A percentile compares a stretch with the other conserved stretches of the same genome.
Evolutionary conservation across 2,113 vertebrate genomes (phyloP).

Genomic region (Rattus rattus): DNA sequence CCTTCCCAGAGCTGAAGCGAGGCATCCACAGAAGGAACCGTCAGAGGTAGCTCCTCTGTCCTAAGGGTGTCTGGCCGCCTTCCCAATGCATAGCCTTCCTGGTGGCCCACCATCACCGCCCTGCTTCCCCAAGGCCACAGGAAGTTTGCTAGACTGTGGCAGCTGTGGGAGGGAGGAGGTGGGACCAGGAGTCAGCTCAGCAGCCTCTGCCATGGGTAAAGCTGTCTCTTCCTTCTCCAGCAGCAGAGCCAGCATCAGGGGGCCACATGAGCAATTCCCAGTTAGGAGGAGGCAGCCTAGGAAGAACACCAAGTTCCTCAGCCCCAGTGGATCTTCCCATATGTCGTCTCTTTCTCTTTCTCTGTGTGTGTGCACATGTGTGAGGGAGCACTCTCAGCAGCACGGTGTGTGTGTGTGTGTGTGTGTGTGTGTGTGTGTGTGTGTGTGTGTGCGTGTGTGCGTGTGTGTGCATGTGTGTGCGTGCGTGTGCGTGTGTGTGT

Average conservation of each 20-base stretch:
- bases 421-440: no score
- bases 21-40: neutral
- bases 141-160: neutral
- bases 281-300: neutral
- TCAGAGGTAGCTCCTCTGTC: no score
- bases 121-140: neutral
- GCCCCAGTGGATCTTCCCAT: neutral
- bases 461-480: no score
- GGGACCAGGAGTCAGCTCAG: neutral
- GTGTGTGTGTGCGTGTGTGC: no score
- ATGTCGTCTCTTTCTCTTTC: neutral
- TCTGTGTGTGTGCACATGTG: neutral
- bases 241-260: neutral
- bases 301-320: neutral
- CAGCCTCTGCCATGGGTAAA: neutral
- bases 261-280: neutral
- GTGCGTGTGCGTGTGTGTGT: no score
- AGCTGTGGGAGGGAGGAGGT: fast-evolving
- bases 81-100: neutral
- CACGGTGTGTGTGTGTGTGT: no score
- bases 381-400: neutral
- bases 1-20: neutral
- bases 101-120: neutral
- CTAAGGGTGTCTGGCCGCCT: neutral
- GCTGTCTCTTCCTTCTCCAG: neutral